phyloP scores from a whole-genome alignment of 2,888 invertebrate genomes.

The Polylopha cassiicola region DNA sequence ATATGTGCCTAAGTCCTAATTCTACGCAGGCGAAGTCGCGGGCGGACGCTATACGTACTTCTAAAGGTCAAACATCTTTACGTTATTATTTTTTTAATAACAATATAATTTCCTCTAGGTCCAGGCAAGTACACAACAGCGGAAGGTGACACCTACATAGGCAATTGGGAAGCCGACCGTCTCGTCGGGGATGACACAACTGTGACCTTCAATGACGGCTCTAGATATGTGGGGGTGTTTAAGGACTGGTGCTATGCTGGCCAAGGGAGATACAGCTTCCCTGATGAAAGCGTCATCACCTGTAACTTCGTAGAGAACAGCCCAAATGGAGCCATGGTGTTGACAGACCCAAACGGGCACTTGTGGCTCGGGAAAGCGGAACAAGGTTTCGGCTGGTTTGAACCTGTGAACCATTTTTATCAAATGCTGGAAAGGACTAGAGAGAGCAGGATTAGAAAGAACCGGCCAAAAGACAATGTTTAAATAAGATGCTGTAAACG shows the following conservation, averaged over 20 bases:
- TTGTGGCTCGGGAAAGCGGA: slow-evolving; percentile 71
- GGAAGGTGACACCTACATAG: slow-evolving; percentile 76
- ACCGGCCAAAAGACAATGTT: background rate
- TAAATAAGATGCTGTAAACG: too few relatives aligned
- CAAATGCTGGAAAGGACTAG: slow-evolving; percentile 46
- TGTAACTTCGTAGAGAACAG: slow-evolving; percentile 72
- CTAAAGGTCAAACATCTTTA: too few relatives aligned
- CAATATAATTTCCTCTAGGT: slow-evolving; percentile 38
- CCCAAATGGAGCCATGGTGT: slow-evolving; percentile 56
- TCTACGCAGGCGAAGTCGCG: too few relatives aligned
- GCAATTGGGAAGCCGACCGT: slow-evolving; percentile 75
- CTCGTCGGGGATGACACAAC: slow-evolving; percentile 52
- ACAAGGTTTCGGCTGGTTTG: slow-evolving; percentile 55
- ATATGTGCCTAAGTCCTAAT: too few relatives aligned
- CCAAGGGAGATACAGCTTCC: slow-evolving; percentile 67
- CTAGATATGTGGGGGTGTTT: slow-evolving; percentile 67
- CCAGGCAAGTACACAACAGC: slow-evolving; percentile 75
- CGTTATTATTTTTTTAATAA: background rate
- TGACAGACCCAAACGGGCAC: slow-evolving; percentile 73
- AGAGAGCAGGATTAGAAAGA: too few relatives aligned
- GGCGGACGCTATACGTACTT: too few relatives aligned
- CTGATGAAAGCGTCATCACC: slow-evolving; percentile 64
- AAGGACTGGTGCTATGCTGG: slow-evolving; percentile 69
- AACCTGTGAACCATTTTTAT: slow-evolving; percentile 64
- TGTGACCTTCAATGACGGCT: slow-evolving; percentile 64